phyloP scores from a whole-genome alignment of 2,797 vertebrate genomes.

The Gambusia yucatana region DNA sequence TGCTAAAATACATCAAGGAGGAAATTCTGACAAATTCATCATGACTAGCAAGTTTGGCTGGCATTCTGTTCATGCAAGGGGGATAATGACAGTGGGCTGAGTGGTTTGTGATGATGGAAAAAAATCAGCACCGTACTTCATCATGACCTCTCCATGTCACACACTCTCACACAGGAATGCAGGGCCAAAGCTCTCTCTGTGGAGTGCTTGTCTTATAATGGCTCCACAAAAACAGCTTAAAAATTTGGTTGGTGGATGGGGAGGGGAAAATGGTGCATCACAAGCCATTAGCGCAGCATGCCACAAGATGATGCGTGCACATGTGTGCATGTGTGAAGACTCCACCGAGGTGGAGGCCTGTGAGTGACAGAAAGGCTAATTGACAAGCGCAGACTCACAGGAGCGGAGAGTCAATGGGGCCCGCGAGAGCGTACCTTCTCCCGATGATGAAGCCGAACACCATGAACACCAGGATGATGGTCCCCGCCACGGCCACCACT shows the following conservation, averaged over 20 bases:
- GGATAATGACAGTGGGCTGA: conserved; percentile 33
- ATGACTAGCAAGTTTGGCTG: conserved; percentile 21
- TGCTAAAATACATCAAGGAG: not conserved
- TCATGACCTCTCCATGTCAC: conserved; percentile 36
- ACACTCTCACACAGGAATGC: conserved; percentile 34
- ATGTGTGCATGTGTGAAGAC: conserved; percentile 53
- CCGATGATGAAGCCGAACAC: conserved; percentile 99
- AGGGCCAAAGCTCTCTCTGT: conserved; percentile 36
- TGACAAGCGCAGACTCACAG: conserved; percentile 86
- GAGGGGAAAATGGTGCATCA: conserved; percentile 51
- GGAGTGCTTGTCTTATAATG: conserved; percentile 55
- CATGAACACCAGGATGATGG: conserved; percentile 99
- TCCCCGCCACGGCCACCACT: conserved; percentile 97
- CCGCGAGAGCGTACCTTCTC: conserved; percentile 91
- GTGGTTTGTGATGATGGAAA: conserved; percentile 31
- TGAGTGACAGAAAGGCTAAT: conserved; percentile 81
- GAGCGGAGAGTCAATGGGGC: conserved; percentile 86
- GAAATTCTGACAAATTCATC: conserved; percentile 9
- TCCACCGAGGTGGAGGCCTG: conserved; percentile 70
- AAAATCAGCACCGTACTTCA: conserved; percentile 26
- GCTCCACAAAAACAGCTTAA: conserved; percentile 44
- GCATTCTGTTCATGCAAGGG: conserved; percentile 35
- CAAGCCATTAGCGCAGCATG: conserved; percentile 70
- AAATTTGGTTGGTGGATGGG: conserved; percentile 3
- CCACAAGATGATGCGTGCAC: conserved; percentile 62